A percentile compares a stretch with the other conserved stretches of the same genome.
Evolutionary conservation across 2,113 vertebrate species (phyloP).

Genomic region (Oncorhynchus mykiss): DNA sequence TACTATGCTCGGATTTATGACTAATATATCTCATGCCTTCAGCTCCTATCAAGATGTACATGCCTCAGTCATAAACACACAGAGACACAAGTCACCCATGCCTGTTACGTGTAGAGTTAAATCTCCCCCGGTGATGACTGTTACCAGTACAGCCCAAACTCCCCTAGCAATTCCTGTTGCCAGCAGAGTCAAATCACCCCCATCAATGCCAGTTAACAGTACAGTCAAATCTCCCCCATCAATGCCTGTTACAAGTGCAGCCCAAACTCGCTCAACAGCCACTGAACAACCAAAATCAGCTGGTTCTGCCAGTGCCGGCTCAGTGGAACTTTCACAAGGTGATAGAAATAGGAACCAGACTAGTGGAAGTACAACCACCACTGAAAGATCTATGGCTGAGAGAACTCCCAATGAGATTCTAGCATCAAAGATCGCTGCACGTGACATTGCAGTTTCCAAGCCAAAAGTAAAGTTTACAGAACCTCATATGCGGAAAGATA

Average conservation of each 20-base stretch:
- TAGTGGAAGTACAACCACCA: constrained; percentile 22
- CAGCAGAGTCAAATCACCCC: too few relatives aligned
- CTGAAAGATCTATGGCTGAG: constrained; percentile 24
- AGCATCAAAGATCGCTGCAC: constrained; percentile 14
- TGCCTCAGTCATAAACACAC: too few relatives aligned
- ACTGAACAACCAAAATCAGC: constrained; percentile 25
- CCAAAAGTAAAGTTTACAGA: constrained; percentile 15
- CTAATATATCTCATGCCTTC: too few relatives aligned
- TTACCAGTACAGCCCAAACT: too few relatives aligned
- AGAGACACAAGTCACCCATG: too few relatives aligned
- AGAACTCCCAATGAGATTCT: constrained; percentile 32
- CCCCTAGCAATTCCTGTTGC: too few relatives aligned
- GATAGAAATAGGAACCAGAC: constrained; percentile 33
- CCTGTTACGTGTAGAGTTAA: too few relatives aligned
- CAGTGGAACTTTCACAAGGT: constrained; percentile 16
- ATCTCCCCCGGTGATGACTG: too few relatives aligned
- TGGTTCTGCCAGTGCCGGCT: constrained; percentile 17
- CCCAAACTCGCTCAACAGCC: background rate
- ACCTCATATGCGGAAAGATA: constrained; percentile 12
- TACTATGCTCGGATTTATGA: too few relatives aligned
- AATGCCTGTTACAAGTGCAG: constrained; percentile 13
- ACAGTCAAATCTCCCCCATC: background rate
- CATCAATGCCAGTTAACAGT: too few relatives aligned
- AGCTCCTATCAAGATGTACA: too few relatives aligned
- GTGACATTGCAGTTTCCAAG: constrained; percentile 32